Percentiles rank a stretch among this genome's conserved stretches.
Evolutionary conservation across 1,140 invertebrate genomes (phyloP).

Genomic region (Cheumatopsyche charites): DNA sequence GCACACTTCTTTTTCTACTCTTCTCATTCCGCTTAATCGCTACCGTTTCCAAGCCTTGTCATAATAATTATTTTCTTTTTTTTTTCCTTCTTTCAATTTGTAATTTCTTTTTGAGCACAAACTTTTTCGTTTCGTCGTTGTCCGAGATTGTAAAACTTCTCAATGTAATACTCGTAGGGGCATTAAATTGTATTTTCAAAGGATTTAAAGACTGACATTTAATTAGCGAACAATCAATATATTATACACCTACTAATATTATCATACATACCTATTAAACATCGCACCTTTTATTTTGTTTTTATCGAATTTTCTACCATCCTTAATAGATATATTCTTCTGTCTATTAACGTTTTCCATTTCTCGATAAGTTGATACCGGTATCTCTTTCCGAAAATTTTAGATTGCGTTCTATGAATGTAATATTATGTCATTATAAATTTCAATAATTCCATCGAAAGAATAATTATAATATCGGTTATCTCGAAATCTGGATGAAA

Average conservation of each 20-base stretch:
- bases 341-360: too few species aligned
- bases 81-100: slow-evolving; percentile 21
- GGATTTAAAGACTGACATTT: slow-evolving; percentile 39
- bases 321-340: too few species aligned
- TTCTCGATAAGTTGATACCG: too few species aligned
- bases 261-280: too few species aligned
- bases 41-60: slow-evolving; percentile 29
- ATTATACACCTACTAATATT: background rate
- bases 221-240: slow-evolving; percentile 28
- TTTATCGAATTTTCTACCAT: too few species aligned
- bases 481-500: too few species aligned
- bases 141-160: slow-evolving; percentile 44
- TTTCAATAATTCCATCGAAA: too few species aligned
- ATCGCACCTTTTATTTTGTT: too few species aligned
- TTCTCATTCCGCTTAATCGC: slow-evolving; percentile 40
- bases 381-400: too few species aligned
- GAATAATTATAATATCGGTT: too few species aligned
- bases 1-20: slow-evolving; percentile 25
- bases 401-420: too few species aligned
- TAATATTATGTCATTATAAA: too few species aligned
- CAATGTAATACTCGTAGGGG: slow-evolving; percentile 24
- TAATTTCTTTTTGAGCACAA: slow-evolving; percentile 31
- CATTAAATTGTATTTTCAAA: slow-evolving; percentile 35
- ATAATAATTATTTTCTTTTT: slow-evolving; percentile 28
- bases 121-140: slow-evolving; percentile 38